A percentile compares a stretch with the other conserved stretches of the same genome.
phyloP scores from a whole-genome alignment of 2,113 vertebrate species.

The Nansenia antarctica region DNA sequence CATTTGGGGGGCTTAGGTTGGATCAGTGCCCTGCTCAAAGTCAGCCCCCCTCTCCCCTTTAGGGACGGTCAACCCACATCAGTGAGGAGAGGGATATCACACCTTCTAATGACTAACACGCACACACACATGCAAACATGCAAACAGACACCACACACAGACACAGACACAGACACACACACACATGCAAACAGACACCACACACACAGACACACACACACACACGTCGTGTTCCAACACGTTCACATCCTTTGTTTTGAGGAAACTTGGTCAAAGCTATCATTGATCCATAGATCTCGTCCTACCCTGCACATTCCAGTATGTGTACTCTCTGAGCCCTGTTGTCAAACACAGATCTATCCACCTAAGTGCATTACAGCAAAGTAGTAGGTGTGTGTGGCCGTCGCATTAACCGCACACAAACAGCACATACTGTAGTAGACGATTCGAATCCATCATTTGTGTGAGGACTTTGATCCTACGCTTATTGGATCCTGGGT shows the following conservation, averaged over 20 bases:
- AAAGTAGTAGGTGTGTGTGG: slow-evolving; percentile 54
- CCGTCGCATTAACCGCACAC: not conserved
- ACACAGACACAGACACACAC: not conserved
- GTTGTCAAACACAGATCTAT: no score
- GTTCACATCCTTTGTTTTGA: not conserved
- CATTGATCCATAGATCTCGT: no score
- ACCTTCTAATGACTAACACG: not conserved
- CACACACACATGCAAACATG: not conserved
- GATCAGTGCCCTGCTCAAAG: slow-evolving; percentile 2
- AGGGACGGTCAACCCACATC: slow-evolving; percentile 3
- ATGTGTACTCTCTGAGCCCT: not conserved
- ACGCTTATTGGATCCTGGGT: slow-evolving; percentile 43
- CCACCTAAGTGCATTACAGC: slow-evolving; percentile 29
- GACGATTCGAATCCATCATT: slow-evolving; percentile 62
- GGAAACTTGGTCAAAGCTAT: no score
- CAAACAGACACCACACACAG: not conserved
- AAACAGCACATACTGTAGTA: not conserved
- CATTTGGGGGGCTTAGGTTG: slow-evolving; percentile 14
- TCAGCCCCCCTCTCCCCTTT: not conserved
- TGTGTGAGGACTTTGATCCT: slow-evolving; percentile 45
- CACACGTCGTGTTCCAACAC: not conserved
- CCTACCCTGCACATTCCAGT: no score
- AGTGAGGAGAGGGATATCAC: not conserved
- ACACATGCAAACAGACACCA: no score
- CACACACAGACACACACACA: no score